These are phyloP conservation scores for Psittacula echo DNA, from an alignment of 2,797 vertebrate species.

Conservation along the genomic window DNA sequence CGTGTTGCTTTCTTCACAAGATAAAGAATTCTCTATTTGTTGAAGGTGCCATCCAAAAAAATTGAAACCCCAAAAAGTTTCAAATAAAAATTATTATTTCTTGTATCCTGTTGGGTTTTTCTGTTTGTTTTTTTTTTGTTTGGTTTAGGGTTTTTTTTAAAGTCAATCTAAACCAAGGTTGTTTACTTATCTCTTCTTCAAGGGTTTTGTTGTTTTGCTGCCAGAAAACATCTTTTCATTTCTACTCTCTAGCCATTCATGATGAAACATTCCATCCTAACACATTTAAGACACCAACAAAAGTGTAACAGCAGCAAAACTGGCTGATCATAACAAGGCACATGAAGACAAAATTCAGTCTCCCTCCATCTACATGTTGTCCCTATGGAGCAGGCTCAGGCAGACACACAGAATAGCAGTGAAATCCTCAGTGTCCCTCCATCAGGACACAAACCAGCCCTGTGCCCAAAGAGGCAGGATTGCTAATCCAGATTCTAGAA, in stretches of 20 bases:
- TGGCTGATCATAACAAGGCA: neutral
- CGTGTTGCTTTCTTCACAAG: neutral
- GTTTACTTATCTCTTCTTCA: neutral
- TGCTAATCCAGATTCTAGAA: neutral
- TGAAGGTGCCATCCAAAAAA: neutral
- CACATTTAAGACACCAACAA: neutral
- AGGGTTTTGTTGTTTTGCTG: neutral
- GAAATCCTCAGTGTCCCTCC: neutral
- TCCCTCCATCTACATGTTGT: neutral
- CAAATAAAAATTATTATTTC: neutral
- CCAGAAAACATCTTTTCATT: neutral
- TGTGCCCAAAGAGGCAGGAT: neutral
- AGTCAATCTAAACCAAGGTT: neutral
- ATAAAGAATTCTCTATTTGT: neutral
- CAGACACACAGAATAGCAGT: neutral
- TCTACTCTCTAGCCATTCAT: neutral
- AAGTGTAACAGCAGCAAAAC: neutral
- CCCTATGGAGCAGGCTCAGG: neutral
- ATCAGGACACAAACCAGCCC: neutral
- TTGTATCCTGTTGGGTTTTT: neutral
- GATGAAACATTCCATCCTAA: too few species aligned
- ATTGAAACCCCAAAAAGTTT: neutral
- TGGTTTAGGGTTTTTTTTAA: neutral
- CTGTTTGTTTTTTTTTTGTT: neutral
- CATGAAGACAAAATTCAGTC: neutral